Conservation (phyloP, 2,888 invertebrate species). For the Mesochorus sp. region DNA sequence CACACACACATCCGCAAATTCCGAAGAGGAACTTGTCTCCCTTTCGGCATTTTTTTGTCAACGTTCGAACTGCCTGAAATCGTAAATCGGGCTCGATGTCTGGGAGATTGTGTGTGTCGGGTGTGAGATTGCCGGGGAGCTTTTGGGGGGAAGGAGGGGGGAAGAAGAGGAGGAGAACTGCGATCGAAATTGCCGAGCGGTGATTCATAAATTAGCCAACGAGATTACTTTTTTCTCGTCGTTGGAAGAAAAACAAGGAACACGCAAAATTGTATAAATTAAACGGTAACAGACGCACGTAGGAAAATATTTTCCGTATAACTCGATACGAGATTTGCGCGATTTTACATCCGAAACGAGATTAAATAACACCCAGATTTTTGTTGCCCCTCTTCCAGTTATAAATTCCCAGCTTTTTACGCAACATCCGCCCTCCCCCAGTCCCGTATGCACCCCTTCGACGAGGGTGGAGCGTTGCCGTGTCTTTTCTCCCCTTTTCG, state of each 20-base stretch:
- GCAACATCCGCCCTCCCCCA: too few relatives aligned
- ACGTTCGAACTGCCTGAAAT: conserved; percentile 65
- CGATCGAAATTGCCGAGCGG: conserved; percentile 12
- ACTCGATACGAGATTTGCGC: too few relatives aligned
- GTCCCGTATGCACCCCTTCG: too few relatives aligned
- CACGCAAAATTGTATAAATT: too few relatives aligned
- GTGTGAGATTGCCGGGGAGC: conserved; percentile 41
- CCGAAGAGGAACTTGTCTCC: conserved; percentile 21
- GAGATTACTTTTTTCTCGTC: background rate
- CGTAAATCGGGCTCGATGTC: conserved; percentile 72
- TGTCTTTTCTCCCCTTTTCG: background rate
- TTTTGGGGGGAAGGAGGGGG: conserved; percentile 2
- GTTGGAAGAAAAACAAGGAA: background rate
- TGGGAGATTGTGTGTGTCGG: conserved; percentile 31
- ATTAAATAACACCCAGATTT: background rate
- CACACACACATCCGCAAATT: conserved; percentile 5
- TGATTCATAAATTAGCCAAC: conserved; percentile 65
- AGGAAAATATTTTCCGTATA: too few relatives aligned
- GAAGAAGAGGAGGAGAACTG: background rate
- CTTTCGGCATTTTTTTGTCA: conserved; percentile 49
- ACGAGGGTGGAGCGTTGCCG: background rate
- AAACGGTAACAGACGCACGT: too few relatives aligned
- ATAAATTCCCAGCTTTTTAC: background rate
- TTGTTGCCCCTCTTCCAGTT: background rate
- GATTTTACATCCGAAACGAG: background rate